Evolutionary conservation across 2,797 vertebrate genomes (phyloP), one percentile per base, ranked within the genome.

Genomic region (Mormyrus hasselquistii): DNA sequence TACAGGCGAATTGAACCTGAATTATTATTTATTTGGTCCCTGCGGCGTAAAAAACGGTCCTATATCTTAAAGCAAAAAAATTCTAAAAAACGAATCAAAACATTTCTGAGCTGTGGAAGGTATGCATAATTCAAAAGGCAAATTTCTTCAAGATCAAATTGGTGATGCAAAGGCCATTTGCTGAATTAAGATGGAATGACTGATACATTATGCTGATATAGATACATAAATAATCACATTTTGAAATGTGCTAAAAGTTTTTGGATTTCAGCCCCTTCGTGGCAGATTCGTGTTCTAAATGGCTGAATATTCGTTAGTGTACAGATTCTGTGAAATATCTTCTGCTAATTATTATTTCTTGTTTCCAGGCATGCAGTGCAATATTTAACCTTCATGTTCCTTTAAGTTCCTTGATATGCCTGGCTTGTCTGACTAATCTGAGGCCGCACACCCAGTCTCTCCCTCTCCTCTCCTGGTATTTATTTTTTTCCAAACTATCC

Each of bases 381-480:
- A 88, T 16, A 50, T 59, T 65, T 86, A 19, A 62, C 53, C 53
- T 87, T 69, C 73, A 55, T 41, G 53, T 62, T 52, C 25, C 65
- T 29, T 69, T 88, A 41, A 44, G 44, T 50, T 59, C 55, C 90
- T 89, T 88, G 76, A 55, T 86, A 82, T 90, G 47, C 83, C 57
- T 83, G 53, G 87, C 38, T 76, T 89, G 53, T 79, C 87, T 88
- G 87, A 91, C 88, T 90, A 88, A 90, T 86, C 88, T 44, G 50
- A 88, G 91, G 90, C 90, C 90, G 59, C 90, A 88, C 89, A 38
- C 88, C 86, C 90, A 69, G 73, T 53, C 69, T 55, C 89, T 89
- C 86, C 53, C 87, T 92, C 90, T 82, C 49, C 88, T 88, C 59
- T 87, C 38, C 87, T 90, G 91, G 92, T 93, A 92, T 90, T 88